Conservation (phyloP, 30 jellyfish, hydroid and myxozoan species). For the Cassiopea andromeda region DNA sequence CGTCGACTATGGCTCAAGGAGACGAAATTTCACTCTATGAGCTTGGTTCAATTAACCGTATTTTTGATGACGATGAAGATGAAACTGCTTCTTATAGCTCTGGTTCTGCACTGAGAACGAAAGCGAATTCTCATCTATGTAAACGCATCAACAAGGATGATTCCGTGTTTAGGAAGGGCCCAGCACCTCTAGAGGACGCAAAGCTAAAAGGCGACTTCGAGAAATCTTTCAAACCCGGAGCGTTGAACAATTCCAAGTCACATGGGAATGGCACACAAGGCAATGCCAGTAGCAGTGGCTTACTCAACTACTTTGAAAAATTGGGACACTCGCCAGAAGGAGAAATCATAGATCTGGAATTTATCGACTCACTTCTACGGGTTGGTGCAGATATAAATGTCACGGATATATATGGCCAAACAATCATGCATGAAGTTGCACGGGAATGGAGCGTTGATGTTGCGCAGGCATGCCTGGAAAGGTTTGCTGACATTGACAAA, state of each 20-base stretch:
- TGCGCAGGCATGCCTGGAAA: conserved; percentile 69
- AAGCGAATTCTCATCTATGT: background rate
- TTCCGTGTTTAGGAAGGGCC: conserved; percentile 55
- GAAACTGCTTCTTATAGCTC: conserved; percentile 6
- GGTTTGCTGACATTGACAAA: conserved; percentile 83
- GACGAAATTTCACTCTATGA: conserved; percentile 2
- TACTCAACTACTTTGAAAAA: conserved; percentile 79
- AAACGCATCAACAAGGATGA: conserved; percentile 34
- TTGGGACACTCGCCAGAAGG: conserved; percentile 55
- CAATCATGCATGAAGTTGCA: conserved; percentile 86
- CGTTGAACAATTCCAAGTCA: conserved; percentile 25
- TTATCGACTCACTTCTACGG: conserved; percentile 77
- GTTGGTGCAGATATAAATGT: conserved; percentile 93
- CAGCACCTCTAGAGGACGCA: conserved; percentile 86
- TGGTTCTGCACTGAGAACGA: background rate
- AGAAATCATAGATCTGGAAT: conserved; percentile 75
- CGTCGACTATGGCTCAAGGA: background rate
- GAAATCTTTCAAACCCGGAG: conserved; percentile 48
- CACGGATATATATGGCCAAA: conserved; percentile 90
- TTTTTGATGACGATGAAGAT: conserved; percentile 26
- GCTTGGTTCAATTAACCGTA: conserved; percentile 21
- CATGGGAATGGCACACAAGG: background rate
- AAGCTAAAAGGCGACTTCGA: conserved; percentile 35
- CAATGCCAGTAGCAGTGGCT: conserved; percentile 78
- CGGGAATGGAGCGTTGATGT: conserved; percentile 85